A percentile compares a stretch with the other conserved stretches of the same genome.
phyloP scores from a whole-genome alignment of 1,140 invertebrate species.

The Protaetia brevitarsis region DNA sequence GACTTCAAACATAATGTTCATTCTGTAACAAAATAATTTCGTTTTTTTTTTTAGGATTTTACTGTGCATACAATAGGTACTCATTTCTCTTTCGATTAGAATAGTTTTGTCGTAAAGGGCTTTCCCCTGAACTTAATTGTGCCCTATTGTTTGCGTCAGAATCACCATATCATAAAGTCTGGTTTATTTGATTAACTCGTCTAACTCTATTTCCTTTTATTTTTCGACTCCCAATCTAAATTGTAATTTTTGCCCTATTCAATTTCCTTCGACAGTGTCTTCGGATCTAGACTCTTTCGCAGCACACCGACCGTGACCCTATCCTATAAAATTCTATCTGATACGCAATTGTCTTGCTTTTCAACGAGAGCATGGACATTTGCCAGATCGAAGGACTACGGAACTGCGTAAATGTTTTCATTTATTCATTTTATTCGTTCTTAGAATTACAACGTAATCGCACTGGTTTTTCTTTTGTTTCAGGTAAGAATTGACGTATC shows the following conservation, averaged over 20 bases:
- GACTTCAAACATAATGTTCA: too few relatives aligned
- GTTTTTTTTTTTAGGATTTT: too few relatives aligned
- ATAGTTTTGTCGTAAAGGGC: too few relatives aligned
- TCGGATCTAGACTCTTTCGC: neutral
- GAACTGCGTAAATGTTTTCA: neutral
- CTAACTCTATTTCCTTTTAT: neutral
- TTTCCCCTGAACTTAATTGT: neutral
- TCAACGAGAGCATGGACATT: neutral
- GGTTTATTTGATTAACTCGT: constrained; percentile 10
- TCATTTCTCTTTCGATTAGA: too few relatives aligned
- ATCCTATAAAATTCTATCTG: neutral
- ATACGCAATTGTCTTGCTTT: neutral
- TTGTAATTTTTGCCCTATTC: neutral
- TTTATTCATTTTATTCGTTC: neutral
- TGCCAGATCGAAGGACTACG: neutral
- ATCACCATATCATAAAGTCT: neutral
- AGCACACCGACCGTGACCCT: neutral
- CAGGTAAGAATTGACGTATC: constrained; percentile 10
- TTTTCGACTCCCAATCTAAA: neutral
- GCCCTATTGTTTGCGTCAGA: neutral
- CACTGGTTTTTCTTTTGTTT: constrained; percentile 10
- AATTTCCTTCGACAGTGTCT: neutral
- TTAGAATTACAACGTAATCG: constrained; percentile 4
- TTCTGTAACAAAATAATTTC: too few relatives aligned
- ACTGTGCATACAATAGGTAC: too few relatives aligned